A percentile compares a stretch with the other conserved stretches of the same genome.
phyloP scores from a whole-genome alignment of 2,888 invertebrate genomes.

The Slavum lentiscoides region DNA sequence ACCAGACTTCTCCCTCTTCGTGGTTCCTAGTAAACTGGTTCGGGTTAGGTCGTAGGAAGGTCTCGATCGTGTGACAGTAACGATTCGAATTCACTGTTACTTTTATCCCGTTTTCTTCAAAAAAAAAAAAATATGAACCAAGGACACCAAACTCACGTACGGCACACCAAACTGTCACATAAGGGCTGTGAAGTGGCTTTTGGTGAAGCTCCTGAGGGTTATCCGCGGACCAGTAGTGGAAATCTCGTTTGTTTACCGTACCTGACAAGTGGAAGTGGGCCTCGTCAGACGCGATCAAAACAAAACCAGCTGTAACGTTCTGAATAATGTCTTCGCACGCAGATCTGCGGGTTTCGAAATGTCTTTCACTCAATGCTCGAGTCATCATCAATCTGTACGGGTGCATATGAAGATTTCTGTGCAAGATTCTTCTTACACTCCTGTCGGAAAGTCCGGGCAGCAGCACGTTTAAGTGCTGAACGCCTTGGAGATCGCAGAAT shows the following conservation, averaged over 20 bases:
- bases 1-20: conserved; percentile 1
- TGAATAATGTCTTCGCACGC: too few relatives aligned
- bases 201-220: conserved; percentile 41
- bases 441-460: too few relatives aligned
- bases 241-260: conserved; percentile 54
- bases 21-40: too few relatives aligned
- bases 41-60: too few relatives aligned
- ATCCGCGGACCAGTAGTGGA: conserved; percentile 13
- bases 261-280: conserved; percentile 56
- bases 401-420: too few relatives aligned
- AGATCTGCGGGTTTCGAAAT: too few relatives aligned
- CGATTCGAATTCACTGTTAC: conserved; percentile 28
- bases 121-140: conserved; percentile 35
- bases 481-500: too few relatives aligned
- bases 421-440: too few relatives aligned
- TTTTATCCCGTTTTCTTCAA: conserved; percentile 40
- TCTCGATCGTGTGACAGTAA: too few relatives aligned
- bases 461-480: too few relatives aligned
- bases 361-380: too few relatives aligned
- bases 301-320: not conserved
- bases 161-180: conserved; percentile 52
- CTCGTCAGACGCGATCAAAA: conserved; percentile 53
- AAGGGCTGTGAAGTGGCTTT: conserved; percentile 38
- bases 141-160: conserved; percentile 48
- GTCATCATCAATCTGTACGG: too few relatives aligned